phyloP scores from a whole-genome alignment of 2,888 invertebrate genomes.

The Drosophila maculinotata region DNA sequence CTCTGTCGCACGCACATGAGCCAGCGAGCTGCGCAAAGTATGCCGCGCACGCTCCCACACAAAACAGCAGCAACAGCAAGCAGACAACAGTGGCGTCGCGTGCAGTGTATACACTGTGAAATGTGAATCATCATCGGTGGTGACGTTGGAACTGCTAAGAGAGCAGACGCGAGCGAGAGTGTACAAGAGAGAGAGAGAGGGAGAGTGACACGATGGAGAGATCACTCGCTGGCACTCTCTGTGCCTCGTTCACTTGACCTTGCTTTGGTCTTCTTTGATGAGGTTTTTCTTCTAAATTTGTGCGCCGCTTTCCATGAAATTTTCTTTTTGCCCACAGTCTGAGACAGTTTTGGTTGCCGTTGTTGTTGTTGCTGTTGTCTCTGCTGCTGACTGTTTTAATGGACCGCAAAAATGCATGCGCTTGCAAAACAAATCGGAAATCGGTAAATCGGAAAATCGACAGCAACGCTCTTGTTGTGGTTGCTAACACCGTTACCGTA shows the following conservation, averaged over 20 bases:
- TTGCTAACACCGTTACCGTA: slow-evolving; percentile 31
- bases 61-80: slow-evolving; percentile 27
- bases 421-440: slow-evolving; percentile 51
- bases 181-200: slow-evolving; percentile 5
- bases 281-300: slow-evolving; percentile 67
- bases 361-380: slow-evolving; percentile 24
- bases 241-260: slow-evolving; percentile 58
- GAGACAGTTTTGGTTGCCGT: slow-evolving; percentile 29
- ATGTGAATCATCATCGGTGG: slow-evolving; percentile 60
- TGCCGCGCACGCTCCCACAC: slow-evolving; percentile 69
- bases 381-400: slow-evolving; percentile 60
- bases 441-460: slow-evolving; percentile 12
- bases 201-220: neutral
- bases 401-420: slow-evolving; percentile 72
- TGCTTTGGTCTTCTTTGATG: slow-evolving; percentile 70
- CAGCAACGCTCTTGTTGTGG: slow-evolving; percentile 36
- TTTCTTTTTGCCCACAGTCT: slow-evolving; percentile 31
- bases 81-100: slow-evolving; percentile 50
- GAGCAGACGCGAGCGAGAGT: neutral
- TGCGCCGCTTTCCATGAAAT: slow-evolving; percentile 64
- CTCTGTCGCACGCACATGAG: slow-evolving; percentile 17
- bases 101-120: slow-evolving; percentile 18
- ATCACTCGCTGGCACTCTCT: slow-evolving; percentile 14
- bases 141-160: slow-evolving; percentile 50
- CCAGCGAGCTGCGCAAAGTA: slow-evolving; percentile 38